These are phyloP conservation scores for Bambusicola thoracicus DNA, from an alignment of 2,113 vertebrate genomes.

Conservation along the genomic window DNA sequence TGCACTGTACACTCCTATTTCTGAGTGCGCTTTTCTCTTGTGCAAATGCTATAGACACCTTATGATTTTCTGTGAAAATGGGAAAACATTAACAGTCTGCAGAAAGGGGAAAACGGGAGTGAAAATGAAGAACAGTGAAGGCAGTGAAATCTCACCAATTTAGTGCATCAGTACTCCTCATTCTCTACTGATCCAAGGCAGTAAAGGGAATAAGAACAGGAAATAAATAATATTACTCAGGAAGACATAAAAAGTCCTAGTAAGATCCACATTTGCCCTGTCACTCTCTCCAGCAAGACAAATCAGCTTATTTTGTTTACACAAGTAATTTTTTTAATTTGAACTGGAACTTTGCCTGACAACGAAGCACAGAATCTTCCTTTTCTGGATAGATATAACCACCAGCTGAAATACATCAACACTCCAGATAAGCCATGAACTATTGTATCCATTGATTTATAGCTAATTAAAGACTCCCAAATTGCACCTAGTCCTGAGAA, in stretches of 20 bases:
- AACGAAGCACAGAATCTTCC: background rate
- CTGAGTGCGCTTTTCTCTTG: background rate
- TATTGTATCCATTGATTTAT: background rate
- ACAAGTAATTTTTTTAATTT: constrained; percentile 21
- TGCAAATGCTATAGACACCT: background rate
- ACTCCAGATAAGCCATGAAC: constrained; percentile 48
- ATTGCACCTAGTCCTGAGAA: background rate
- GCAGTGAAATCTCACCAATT: constrained; percentile 44
- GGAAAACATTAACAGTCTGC: background rate
- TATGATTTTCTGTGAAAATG: background rate
- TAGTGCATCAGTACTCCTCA: constrained; percentile 28
- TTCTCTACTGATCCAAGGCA: constrained; percentile 43
- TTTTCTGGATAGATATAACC: constrained; percentile 40
- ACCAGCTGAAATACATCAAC: constrained; percentile 61
- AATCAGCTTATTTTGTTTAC: constrained; percentile 20
- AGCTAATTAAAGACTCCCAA: constrained; percentile 41
- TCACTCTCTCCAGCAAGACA: background rate
- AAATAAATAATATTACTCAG: constrained; percentile 55
- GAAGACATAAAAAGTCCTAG: constrained; percentile 43
- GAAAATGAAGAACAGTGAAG: constrained; percentile 34
- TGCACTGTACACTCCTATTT: background rate
- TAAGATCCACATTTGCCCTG: background rate
- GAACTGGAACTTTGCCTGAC: constrained; percentile 33
- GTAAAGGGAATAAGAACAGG: constrained; percentile 47
- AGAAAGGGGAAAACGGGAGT: background rate